Base-by-base conservation (phyloP, 2,113 vertebrate species). In the Calidris pugnax region DNA sequence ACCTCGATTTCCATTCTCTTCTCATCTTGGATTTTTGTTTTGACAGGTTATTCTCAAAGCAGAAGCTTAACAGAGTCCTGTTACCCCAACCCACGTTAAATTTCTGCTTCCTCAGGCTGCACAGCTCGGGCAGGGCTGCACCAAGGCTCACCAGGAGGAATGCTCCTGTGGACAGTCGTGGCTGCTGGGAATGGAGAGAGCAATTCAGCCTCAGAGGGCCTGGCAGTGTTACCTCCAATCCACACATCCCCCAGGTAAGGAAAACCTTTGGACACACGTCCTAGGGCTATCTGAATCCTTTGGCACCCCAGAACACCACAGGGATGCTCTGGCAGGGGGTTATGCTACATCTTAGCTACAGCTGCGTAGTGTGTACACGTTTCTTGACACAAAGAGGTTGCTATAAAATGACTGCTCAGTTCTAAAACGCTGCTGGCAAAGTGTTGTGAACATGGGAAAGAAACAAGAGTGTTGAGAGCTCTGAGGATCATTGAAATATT, bases 401-500 rank as follows among this genome's bases (percentile, higher is more conserved):
- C 77, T 76, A 10, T 53, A 16, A 95, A 93, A 85, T 2, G 37
- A 89, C 71, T 95, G 35, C 45, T 90, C 48, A 63, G 41, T 24
- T 89, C 89, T 87, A 8, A 95, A 91, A 91, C 14, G 71, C 43
- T 91, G 72, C 63, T 94, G 90, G 73, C 81, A 76, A 91, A 71
- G 83, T 74, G 71, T 71, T 1, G 39, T 57, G 75, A 90, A 78
- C 79, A 35, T 48, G 77, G 53, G 88, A 95, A 94, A 96, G 92
- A 89, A 85, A 72, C 73, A 93, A 81, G 85, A 92, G 86, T 88
- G 85, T 89, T 68, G 55, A 82, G 95, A 95, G n/a, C 55, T 75
- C 41, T 77, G 64, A 68, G 80, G 90, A 95, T 56, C 51, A 88
- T 57, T 95, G 90, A 96, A 93, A 96, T 94, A 96, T 87, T 95